Percentiles rank a stretch among this genome's conserved stretches.
Conservation (phyloP, 2,888 invertebrate genomes). For the Ophioninae sp. region DNA sequence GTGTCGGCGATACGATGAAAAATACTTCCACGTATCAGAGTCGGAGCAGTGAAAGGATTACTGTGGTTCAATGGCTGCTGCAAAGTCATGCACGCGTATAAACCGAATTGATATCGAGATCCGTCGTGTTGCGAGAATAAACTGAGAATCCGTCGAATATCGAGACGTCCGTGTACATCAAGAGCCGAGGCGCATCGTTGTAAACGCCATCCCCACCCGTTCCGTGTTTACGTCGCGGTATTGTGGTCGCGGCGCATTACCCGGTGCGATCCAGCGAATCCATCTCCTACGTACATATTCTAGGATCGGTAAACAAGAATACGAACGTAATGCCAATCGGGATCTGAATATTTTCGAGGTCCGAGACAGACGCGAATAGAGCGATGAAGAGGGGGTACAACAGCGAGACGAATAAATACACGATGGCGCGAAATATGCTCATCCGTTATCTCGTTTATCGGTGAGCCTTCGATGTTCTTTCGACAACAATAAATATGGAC, state of each 20-base stretch:
- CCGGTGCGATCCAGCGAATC: slow-evolving; percentile 40
- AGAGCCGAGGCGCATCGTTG: too few relatives aligned
- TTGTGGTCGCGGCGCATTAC: slow-evolving; percentile 55
- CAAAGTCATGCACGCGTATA: slow-evolving; percentile 2
- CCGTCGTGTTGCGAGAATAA: slow-evolving; percentile 19
- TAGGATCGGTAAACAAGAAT: slow-evolving; percentile 37
- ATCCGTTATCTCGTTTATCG: slow-evolving; percentile 53
- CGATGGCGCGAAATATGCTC: slow-evolving; percentile 51
- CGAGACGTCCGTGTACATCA: background rate
- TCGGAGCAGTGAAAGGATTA: slow-evolving; percentile 57
- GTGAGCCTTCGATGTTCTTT: slow-evolving; percentile 61
- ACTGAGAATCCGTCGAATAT: slow-evolving; percentile 15
- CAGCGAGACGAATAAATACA: slow-evolving; percentile 18
- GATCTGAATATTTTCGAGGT: slow-evolving; percentile 2
- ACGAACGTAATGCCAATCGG: slow-evolving; percentile 42
- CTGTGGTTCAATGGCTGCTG: slow-evolving; percentile 51
- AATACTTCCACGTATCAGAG: background rate
- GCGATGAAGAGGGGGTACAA: slow-evolving; percentile 17
- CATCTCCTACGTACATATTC: slow-evolving; percentile 38
- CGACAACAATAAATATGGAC: slow-evolving; percentile 36
- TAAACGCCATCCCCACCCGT: too few relatives aligned
- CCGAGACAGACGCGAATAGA: background rate
- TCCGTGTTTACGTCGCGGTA: slow-evolving; percentile 59
- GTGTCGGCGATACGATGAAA: background rate
- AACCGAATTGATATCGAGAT: background rate